Evolutionary conservation across 2,797 vertebrate species (phyloP).

Genomic region (Amblyraja radiata): DNA sequence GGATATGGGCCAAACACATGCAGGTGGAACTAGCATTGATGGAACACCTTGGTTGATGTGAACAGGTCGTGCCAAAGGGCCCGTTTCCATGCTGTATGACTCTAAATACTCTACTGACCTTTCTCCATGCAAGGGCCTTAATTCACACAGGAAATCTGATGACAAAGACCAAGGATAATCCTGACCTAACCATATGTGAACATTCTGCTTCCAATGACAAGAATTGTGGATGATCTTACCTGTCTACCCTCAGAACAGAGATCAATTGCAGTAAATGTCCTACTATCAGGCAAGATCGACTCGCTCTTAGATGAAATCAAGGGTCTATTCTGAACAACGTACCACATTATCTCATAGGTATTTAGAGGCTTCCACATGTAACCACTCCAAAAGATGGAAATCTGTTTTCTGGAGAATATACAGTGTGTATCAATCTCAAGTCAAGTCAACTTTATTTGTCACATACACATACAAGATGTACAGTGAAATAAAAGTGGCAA

Average conservation of each 20-base stretch:
- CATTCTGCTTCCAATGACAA: neutral
- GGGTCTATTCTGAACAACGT: neutral
- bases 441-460: no score
- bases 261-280: neutral
- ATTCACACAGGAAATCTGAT: neutral
- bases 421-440: neutral
- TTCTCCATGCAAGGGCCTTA: neutral
- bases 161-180: neutral
- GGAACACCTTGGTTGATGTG: no score
- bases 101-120: neutral
- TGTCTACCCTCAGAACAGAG: neutral
- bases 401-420: neutral
- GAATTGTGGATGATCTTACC: neutral
- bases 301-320: neutral
- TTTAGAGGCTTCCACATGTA: neutral
- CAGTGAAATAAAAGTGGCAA: no score
- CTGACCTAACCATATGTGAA: neutral
- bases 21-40: no score
- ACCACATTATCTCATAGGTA: neutral
- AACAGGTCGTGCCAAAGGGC: no score
- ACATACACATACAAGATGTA: no score
- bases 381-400: neutral
- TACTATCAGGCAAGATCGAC: neutral
- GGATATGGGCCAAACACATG: no score
- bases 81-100: neutral